Base-by-base conservation (phyloP, 2,888 invertebrate genomes). In the Podabrus alpinus region DNA sequence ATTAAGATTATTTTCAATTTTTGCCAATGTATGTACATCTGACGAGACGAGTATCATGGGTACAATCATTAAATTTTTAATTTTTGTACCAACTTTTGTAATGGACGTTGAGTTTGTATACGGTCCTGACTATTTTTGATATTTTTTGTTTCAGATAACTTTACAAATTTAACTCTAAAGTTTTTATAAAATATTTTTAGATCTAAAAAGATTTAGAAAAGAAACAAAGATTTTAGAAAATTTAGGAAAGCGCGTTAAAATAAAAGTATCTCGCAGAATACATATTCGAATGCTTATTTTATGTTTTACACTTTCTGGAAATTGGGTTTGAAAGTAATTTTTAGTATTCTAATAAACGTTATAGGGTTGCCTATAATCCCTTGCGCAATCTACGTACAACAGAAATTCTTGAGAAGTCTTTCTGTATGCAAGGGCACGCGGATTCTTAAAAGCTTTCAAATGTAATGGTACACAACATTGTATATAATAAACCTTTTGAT, bases 401-500 rank as follows among this genome's bases (percentile, higher is more conserved):
- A 71, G 68, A 68, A 60, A 59, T 68, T 71, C 59, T 71, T 75
- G 45, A 17, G 72, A 67, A 76, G 64, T 15, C 67, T 16, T 45
- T 76, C 73, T 71, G 68, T 76, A 76, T 76, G 76, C 76, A 69
- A 67, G 64, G 17, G 19, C 76, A 76, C 76, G 76, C 69, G 67
- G 60, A 71, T 73, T 68, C 68, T 19, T 76, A 76, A 76, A 76
- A 76, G 73, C 76, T 73, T 76, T 76, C 59, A 24, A 73, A 62
- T 73, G 73, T 76, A 76, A 73, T 73, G 73, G 66, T 66, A 67
- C 70, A 16, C 71, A 70, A 60, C 68, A 66, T 60, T 67, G 68
- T 73, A 68, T 64, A 76, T 64, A 71, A 69, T 69, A 75, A 75
- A 71, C 73, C 29, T 61, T 70, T 62, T 45, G 71, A 75, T 73